phyloP scores from a whole-genome alignment of 2,113 vertebrate genomes.

The Taxidea taxus region DNA sequence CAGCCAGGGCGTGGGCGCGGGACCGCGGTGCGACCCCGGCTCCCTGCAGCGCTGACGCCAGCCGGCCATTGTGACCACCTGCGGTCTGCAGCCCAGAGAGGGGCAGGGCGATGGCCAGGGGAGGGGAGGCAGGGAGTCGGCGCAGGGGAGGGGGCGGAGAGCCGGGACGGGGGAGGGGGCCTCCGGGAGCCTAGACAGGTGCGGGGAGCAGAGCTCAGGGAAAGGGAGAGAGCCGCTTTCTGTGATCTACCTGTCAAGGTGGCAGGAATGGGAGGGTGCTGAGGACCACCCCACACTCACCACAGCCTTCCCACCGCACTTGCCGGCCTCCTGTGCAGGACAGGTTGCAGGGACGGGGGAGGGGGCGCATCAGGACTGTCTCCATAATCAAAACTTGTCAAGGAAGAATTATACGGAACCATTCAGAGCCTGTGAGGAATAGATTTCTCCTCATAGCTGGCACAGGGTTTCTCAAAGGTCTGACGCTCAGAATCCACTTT shows the following conservation, averaged over 20 bases:
- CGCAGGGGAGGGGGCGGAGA: fast-evolving
- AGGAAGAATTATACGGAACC: not conserved
- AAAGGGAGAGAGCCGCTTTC: no score
- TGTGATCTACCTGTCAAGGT: no score
- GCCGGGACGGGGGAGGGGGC: no score
- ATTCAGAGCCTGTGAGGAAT: fast-evolving
- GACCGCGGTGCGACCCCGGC: not conserved
- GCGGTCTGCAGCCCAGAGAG: not conserved
- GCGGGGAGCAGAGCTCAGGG: not conserved
- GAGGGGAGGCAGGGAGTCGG: no score
- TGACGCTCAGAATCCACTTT: fast-evolving
- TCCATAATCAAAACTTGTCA: fast-evolving
- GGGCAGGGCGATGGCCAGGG: no score
- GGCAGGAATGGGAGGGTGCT: not conserved
- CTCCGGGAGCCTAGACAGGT: fast-evolving
- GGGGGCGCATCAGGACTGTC: fast-evolving
- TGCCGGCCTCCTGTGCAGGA: fast-evolving
- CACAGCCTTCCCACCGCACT: fast-evolving
- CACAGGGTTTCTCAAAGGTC: fast-evolving
- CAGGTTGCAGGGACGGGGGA: fast-evolving
- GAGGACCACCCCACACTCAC: not conserved
- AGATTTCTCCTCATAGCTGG: fast-evolving
- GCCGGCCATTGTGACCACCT: conserved; percentile 43
- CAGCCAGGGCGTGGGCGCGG: not conserved
- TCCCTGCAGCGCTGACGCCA: not conserved